Conservation (phyloP, 2,113 vertebrate species). For the Pungitius pungitius region DNA sequence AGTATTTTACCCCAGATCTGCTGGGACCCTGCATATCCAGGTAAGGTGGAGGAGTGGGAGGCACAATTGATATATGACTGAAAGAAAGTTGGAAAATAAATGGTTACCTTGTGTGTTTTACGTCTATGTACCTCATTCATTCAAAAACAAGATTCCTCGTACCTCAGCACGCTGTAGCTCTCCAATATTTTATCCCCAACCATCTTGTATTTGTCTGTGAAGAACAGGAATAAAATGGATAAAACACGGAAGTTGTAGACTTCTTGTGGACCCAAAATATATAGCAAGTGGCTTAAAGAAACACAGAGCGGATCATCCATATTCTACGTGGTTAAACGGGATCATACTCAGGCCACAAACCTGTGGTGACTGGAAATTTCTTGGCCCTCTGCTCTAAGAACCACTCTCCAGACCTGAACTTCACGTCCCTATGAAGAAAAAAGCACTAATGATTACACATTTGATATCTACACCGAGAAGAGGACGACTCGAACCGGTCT, state of each 20-base stretch:
- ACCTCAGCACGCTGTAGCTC: slow-evolving; percentile 86
- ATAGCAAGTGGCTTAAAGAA: neutral
- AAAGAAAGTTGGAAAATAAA: slow-evolving; percentile 19
- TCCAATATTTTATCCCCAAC: slow-evolving; percentile 86
- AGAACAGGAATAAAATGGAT: slow-evolving; percentile 18
- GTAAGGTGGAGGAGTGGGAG: slow-evolving; percentile 91
- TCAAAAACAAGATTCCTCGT: slow-evolving; percentile 33
- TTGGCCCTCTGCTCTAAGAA: slow-evolving; percentile 90
- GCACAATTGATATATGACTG: slow-evolving; percentile 89
- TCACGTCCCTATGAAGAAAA: slow-evolving; percentile 83
- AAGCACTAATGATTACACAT: neutral
- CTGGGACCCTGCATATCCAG: slow-evolving; percentile 61
- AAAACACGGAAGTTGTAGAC: neutral
- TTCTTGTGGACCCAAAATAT: neutral
- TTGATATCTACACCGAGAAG: neutral
- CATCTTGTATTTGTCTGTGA: slow-evolving; percentile 85
- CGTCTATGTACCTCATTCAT: neutral
- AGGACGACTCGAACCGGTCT: too few species aligned
- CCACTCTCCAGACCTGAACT: slow-evolving; percentile 92
- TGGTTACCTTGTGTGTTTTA: neutral
- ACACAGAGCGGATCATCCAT: neutral
- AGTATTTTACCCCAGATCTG: slow-evolving; percentile 74
- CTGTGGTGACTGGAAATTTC: slow-evolving; percentile 86
- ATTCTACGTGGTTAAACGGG: slow-evolving; percentile 22
- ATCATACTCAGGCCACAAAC: slow-evolving; percentile 64